Evolutionary conservation across 1,140 invertebrate genomes (phyloP).

Genomic region (Trinorchestia longiramus): DNA sequence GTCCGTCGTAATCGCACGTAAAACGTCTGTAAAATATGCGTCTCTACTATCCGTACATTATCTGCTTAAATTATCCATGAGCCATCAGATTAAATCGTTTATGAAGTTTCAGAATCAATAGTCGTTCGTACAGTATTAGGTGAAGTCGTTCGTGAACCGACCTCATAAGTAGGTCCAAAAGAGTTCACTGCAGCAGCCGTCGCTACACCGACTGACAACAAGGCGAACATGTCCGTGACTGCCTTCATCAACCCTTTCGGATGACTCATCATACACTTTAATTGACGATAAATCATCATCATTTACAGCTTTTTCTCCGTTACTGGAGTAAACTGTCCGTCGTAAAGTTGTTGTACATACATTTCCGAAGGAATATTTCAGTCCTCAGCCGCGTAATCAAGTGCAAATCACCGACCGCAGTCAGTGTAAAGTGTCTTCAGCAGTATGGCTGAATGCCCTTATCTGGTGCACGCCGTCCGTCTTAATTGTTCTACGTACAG

Average conservation of each 20-base stretch:
- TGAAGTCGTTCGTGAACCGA: not conserved
- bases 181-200: not conserved
- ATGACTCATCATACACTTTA: not conserved
- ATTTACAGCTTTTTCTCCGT: not conserved
- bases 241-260: not conserved
- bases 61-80: not conserved
- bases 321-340: not conserved
- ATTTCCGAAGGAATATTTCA: not conserved
- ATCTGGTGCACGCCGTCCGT: not conserved
- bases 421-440: not conserved
- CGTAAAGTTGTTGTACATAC: not conserved
- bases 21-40: not conserved
- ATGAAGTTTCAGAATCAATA: not conserved
- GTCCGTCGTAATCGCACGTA: not conserved
- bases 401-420: not conserved
- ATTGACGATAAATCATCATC: constrained; percentile 2
- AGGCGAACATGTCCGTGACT: not conserved
- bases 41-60: too few relatives aligned
- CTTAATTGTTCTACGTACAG: not conserved
- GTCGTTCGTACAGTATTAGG: not conserved
- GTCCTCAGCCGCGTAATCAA: not conserved
- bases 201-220: not conserved
- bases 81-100: not conserved
- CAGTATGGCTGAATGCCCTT: not conserved
- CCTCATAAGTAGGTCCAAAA: not conserved